Evolutionary conservation across 2,888 invertebrate species (phyloP).

Genomic region (Nipponacmea schrenckii): DNA sequence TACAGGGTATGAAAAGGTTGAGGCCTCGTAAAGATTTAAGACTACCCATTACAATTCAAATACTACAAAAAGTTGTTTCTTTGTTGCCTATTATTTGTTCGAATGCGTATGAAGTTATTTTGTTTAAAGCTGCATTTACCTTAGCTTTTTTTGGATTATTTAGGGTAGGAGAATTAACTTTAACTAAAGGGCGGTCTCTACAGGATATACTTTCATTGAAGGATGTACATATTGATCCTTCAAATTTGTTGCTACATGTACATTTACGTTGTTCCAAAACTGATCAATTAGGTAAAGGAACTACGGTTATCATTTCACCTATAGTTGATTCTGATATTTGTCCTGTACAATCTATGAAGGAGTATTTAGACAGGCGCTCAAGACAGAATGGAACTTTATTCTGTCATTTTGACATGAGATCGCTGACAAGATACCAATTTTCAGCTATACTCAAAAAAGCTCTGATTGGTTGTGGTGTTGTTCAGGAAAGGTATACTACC

Average conservation of each 20-base stretch:
- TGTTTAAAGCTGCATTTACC: conserved; percentile 15
- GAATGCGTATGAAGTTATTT: conserved; percentile 3
- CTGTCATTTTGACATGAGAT: conserved; percentile 2
- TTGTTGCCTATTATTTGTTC: not conserved
- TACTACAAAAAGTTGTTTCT: not conserved
- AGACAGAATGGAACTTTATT: not conserved
- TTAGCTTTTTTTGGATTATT: conserved; percentile 17
- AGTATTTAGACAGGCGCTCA: not conserved
- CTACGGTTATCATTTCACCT: not conserved
- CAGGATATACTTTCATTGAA: not conserved
- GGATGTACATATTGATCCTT: not conserved
- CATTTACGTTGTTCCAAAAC: conserved; percentile 3
- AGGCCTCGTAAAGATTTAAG: not conserved
- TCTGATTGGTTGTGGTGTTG: not conserved
- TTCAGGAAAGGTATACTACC: not conserved
- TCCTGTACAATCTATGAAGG: not conserved
- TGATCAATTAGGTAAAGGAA: conserved; percentile 8
- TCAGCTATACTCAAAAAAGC: not conserved
- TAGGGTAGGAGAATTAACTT: conserved; percentile 25
- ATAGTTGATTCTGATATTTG: not conserved
- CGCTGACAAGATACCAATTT: conserved; percentile 1
- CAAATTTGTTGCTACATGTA: not conserved
- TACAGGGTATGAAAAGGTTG: not conserved
- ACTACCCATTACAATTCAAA: not conserved
- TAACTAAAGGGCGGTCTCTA: not conserved